These are phyloP conservation scores for Anastrepha ludens DNA, from an alignment of 1,140 invertebrate genomes.

Conservation along the genomic window DNA sequence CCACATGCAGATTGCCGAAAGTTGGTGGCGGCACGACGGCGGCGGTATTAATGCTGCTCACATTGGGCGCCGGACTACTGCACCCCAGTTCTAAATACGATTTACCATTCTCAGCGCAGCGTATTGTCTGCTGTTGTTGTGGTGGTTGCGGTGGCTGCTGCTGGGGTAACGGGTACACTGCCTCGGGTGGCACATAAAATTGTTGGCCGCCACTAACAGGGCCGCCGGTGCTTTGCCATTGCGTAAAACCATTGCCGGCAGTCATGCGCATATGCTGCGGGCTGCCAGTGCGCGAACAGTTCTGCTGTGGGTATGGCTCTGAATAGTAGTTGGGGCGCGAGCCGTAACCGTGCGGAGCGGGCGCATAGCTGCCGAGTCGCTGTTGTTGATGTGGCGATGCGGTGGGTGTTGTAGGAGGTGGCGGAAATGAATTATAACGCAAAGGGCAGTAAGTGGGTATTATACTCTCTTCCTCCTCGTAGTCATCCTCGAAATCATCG, in stretches of 20 bases:
- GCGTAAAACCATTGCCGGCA: conserved; percentile 63
- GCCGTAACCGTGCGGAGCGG: conserved; percentile 62
- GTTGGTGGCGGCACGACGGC: conserved; percentile 51
- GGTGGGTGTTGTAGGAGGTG: conserved; percentile 58
- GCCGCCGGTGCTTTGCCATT: conserved; percentile 63
- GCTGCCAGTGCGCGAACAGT: conserved; percentile 71
- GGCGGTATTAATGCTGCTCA: not conserved
- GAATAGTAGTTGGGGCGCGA: conserved; percentile 72
- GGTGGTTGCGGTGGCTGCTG: conserved; percentile 60
- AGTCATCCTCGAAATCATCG: conserved; percentile 77
- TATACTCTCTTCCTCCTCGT: conserved; percentile 75
- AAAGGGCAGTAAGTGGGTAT: conserved; percentile 73
- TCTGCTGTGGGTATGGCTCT: conserved; percentile 73
- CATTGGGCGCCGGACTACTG: conserved; percentile 74
- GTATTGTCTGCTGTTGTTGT: conserved; percentile 84
- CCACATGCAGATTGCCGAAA: conserved; percentile 43
- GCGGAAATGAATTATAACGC: conserved; percentile 68
- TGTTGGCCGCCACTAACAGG: conserved; percentile 43
- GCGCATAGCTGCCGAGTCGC: conserved; percentile 59
- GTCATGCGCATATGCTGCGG: conserved; percentile 67
- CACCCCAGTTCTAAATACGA: conserved; percentile 90
- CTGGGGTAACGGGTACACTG: conserved; percentile 61
- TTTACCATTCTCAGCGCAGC: conserved; percentile 91
- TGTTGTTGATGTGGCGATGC: conserved; percentile 60
- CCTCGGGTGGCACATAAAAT: conserved; percentile 55